These are phyloP conservation scores for Drosophila greeni DNA, from an alignment of 2,888 invertebrate genomes.

Conservation along the genomic window DNA sequence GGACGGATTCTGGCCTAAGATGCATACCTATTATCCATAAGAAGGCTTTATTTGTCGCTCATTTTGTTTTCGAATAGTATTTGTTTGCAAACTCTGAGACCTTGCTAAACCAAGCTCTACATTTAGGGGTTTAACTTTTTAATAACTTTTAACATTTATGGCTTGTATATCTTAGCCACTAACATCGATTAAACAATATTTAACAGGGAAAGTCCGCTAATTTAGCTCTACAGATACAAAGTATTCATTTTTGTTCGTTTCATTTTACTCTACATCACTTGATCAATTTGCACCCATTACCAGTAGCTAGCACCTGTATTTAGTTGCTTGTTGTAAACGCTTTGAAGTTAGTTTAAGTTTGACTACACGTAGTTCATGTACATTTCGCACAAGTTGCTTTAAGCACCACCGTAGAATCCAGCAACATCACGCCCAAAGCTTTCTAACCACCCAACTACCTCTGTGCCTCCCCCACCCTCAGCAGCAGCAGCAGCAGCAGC, in stretches of 20 bases:
- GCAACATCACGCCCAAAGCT: slow-evolving; percentile 18
- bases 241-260: not conserved
- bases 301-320: slow-evolving; percentile 2
- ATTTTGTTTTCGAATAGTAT: not conserved
- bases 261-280: not conserved
- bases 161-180: no score
- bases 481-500: slow-evolving; percentile 65
- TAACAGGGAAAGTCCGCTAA: not conserved
- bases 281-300: slow-evolving; percentile 10
- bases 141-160: not conserved
- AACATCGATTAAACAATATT: not conserved
- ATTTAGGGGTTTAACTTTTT: not conserved
- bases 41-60: no score
- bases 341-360: slow-evolving; percentile 3
- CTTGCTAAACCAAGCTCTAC: not conserved
- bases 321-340: slow-evolving; percentile 14
- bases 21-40: no score
- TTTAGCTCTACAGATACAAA: not conserved
- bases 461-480: slow-evolving; percentile 29
- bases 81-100: not conserved
- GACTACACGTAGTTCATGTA: slow-evolving; percentile 2
- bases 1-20: not conserved
- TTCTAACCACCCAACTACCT: slow-evolving; percentile 30
- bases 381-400: slow-evolving; percentile 12
- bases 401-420: slow-evolving; percentile 19